These are phyloP conservation scores for Caenorhabditis inopinata DNA, from an alignment of 1,140 invertebrate genomes.

Conservation along the genomic window DNA sequence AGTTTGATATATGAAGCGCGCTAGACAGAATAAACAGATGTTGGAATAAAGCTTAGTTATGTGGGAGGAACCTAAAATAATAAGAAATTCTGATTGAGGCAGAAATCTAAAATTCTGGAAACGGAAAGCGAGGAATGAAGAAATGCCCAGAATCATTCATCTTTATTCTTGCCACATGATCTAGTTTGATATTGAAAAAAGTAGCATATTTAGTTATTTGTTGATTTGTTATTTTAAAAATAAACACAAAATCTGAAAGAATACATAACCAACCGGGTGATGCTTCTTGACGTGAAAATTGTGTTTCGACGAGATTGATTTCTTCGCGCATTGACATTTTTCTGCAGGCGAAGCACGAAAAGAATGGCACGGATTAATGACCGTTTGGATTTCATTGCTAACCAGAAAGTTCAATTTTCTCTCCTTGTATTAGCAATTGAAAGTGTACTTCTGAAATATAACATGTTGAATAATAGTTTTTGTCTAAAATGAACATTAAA, in stretches of 20 bases:
- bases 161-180: background rate
- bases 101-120: background rate
- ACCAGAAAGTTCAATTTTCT: background rate
- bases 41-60: background rate
- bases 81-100: no score
- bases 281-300: background rate
- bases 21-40: no score
- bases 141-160: background rate
- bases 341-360: conserved; percentile 43
- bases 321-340: conserved; percentile 31
- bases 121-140: background rate
- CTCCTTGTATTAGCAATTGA: no score
- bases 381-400: conserved; percentile 40
- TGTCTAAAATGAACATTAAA: no score
- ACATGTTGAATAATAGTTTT: no score
- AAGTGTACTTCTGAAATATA: no score
- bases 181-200: background rate
- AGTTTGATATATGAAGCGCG: no score
- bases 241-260: background rate
- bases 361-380: conserved; percentile 44
- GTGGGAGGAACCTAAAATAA: background rate
- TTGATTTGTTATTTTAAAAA: no score
- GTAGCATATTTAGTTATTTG: no score
- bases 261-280: background rate
- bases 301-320: conserved; percentile 40